Conservation (phyloP, 2,888 invertebrate genomes). For the Eutolmus rufibarbis region DNA sequence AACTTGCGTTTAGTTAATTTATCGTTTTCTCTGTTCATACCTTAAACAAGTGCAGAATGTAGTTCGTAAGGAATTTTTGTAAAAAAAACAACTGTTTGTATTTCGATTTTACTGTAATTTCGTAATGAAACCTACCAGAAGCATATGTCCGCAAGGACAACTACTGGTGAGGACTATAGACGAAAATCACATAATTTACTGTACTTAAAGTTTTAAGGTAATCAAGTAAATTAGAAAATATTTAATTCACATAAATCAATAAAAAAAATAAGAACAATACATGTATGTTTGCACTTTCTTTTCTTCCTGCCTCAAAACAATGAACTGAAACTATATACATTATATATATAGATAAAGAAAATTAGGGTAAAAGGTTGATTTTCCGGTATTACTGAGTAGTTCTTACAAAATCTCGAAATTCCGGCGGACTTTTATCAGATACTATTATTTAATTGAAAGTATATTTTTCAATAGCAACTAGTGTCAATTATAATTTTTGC, state of each 20-base stretch:
- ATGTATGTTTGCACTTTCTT: background rate
- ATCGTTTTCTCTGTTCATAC: constrained; percentile 31
- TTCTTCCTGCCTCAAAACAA: background rate
- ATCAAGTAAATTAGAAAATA: constrained; percentile 34
- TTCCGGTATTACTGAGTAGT: too few species aligned
- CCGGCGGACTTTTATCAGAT: too few species aligned
- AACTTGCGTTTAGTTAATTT: constrained; percentile 24
- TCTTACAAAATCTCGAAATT: too few species aligned
- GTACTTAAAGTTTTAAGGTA: constrained; percentile 41
- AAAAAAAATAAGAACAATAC: background rate
- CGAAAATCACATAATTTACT: constrained; percentile 41
- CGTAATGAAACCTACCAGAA: background rate
- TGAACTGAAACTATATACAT: too few species aligned
- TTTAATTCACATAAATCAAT: constrained; percentile 39
- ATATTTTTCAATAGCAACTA: too few species aligned
- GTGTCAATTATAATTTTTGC: too few species aligned
- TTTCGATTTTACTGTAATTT: constrained; percentile 33
- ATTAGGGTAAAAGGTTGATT: too few species aligned
- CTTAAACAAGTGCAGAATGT: background rate
- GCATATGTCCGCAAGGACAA: background rate
- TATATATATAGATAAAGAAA: too few species aligned
- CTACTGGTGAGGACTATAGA: background rate
- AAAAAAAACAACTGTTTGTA: constrained; percentile 37
- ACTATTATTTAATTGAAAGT: too few species aligned
- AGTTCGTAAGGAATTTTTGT: constrained; percentile 21